These are phyloP conservation scores for Ciconia maguari DNA, from an alignment of 2,113 vertebrate species.

Conservation along the genomic window DNA sequence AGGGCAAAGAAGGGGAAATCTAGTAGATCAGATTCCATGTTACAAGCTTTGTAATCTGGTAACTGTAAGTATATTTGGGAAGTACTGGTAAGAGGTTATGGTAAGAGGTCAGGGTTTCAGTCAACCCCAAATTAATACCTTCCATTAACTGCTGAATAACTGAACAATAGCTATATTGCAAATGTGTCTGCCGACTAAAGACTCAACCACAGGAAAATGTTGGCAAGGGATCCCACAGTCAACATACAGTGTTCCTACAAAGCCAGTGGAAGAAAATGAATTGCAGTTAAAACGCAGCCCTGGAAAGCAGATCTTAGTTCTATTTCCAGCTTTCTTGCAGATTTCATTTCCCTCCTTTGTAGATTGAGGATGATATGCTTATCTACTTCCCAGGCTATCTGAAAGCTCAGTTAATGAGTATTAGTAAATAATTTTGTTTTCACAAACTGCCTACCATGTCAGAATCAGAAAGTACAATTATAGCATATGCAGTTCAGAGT, in stretches of 20 bases:
- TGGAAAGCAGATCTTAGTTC: neutral
- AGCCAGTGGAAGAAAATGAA: neutral
- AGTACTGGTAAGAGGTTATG: neutral
- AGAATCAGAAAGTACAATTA: slow-evolving; percentile 16
- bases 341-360: neutral
- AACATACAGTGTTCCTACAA: neutral
- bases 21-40: neutral
- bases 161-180: neutral
- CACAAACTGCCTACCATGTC: neutral
- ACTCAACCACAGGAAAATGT: neutral
- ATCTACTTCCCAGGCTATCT: neutral
- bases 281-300: neutral
- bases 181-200: neutral
- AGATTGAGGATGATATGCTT: neutral
- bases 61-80: neutral
- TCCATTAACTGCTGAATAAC: neutral
- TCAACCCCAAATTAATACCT: neutral
- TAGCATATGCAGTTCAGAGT: neutral
- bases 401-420: slow-evolving; percentile 5
- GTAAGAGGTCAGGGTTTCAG: neutral
- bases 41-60: neutral
- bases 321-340: neutral
- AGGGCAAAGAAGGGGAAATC: neutral
- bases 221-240: neutral
- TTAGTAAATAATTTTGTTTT: slow-evolving; percentile 12